Evolutionary conservation across 2,113 vertebrate genomes (phyloP), one percentile per base, ranked within the genome.

Genomic region (Rhinoderma darwinii): DNA sequence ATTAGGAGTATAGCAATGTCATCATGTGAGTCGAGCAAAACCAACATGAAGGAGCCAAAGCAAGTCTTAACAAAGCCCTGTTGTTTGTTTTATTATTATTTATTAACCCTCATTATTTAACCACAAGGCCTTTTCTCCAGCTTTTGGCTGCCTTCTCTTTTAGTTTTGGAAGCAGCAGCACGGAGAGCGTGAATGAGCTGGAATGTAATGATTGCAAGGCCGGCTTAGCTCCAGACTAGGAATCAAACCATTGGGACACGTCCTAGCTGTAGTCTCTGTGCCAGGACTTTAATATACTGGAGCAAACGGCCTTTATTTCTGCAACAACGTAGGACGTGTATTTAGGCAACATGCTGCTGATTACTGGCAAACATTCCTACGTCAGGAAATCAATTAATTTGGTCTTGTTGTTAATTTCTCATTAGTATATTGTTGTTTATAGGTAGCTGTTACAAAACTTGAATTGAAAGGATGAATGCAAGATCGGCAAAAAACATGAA

Each of bases 21-120:
- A 86, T 86, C 66, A 35, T 73, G 63, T 74, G 86, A 82, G 39
- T 20, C 66, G 59, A 44, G 51, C 51, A 82, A 73, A 87, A 75
- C 79, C 51, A 82, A 87, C 78, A 75, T 35, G 17, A 44, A 61
- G 41, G 61, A 82, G 68, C 86, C 79, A 50, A 75, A 44, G 27
- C 79, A 44, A 86, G 66, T 43, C 77, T 15, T 79, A 81, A 86
- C 85, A 86, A 73, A 86, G 85, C 85, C 63, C 50, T 32, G 79
- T 82, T 87, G 78, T 87, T 87, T 87, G 78, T 63, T 87, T 75
- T 87, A 87, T 87, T 79, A 79, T 79, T 82, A 87, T 87, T 87
- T 87, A 87, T 87, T 87, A 87, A 82, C 79, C 86, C 86, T 87
- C 68, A 82, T 87, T 87, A 82, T 87, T 87, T 75, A 87, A 87